Conservation (phyloP, 2,113 vertebrate genomes). For the Prietella phreatophila region DNA sequence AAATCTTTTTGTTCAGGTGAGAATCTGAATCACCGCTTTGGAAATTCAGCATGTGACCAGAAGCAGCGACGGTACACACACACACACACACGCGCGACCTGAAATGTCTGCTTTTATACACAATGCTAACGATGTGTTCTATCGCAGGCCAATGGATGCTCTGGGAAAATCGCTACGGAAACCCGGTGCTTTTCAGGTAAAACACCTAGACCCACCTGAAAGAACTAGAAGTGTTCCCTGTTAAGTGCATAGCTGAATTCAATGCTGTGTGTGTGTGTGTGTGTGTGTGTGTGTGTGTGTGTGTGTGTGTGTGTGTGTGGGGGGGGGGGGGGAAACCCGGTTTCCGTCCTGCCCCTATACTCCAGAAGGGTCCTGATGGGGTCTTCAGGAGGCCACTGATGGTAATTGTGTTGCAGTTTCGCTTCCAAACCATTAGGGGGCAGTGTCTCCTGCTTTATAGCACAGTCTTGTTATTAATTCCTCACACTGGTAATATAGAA, state of each 20-base stretch:
- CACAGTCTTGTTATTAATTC: neutral
- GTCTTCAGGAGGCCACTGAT: conserved; percentile 69
- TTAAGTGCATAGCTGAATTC: neutral
- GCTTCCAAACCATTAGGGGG: neutral
- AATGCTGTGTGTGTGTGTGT: neutral
- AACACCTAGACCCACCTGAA: neutral
- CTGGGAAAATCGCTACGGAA: conserved; percentile 60
- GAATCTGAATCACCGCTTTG: conserved; percentile 53
- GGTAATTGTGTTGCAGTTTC: conserved; percentile 55
- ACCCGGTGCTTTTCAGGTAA: conserved; percentile 53
- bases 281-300: conserved; percentile 35
- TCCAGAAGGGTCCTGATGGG: conserved; percentile 57
- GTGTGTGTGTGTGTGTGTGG: conserved; percentile 36
- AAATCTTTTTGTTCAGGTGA: conserved; percentile 33
- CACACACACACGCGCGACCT: neutral
- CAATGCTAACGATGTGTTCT: neutral
- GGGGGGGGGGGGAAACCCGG: conserved; percentile 60
- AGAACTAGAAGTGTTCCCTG: neutral
- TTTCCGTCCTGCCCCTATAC: conserved; percentile 49
- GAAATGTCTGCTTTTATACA: neutral
- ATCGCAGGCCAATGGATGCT: conserved; percentile 56
- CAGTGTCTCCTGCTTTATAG: neutral
- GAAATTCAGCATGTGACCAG: conserved; percentile 52
- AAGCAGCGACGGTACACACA: conserved; percentile 51
- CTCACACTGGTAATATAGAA: neutral